Conservation (phyloP, 2,113 vertebrate genomes). For the Cnemophilus loriae region DNA sequence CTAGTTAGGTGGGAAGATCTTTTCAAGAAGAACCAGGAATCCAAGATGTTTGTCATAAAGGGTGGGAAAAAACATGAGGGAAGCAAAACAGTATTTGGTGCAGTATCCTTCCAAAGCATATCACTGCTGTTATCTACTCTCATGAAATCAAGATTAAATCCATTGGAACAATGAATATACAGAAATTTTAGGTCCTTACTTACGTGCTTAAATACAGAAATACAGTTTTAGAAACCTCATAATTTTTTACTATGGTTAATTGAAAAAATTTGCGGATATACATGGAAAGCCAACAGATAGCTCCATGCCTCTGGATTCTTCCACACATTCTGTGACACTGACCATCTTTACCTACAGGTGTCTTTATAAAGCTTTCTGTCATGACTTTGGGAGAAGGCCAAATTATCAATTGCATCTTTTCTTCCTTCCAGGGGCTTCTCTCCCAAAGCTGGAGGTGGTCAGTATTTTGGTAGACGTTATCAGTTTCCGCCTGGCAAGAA, state of each 20-base stretch:
- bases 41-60: not conserved
- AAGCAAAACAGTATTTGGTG: not conserved
- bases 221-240: not conserved
- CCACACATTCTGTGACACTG: not conserved
- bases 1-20: not conserved
- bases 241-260: not conserved
- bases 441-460: not conserved
- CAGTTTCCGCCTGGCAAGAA: not conserved
- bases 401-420: not conserved
- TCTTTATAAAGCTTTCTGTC: not conserved
- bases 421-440: not conserved
- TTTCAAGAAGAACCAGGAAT: not conserved
- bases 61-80: not conserved
- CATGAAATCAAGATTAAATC: not conserved
- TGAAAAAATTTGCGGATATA: not conserved
- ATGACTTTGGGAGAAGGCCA: not conserved
- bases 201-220: not conserved
- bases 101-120: not conserved
- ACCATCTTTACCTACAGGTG: not conserved
- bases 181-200: not conserved
- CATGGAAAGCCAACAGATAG: not conserved
- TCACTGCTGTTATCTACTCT: not conserved
- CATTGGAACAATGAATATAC: not conserved
- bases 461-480: not conserved
- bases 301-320: not conserved